These are phyloP conservation scores for Osedax frankpressi DNA, from an alignment of 2,888 invertebrate genomes.

Conservation along the genomic window DNA sequence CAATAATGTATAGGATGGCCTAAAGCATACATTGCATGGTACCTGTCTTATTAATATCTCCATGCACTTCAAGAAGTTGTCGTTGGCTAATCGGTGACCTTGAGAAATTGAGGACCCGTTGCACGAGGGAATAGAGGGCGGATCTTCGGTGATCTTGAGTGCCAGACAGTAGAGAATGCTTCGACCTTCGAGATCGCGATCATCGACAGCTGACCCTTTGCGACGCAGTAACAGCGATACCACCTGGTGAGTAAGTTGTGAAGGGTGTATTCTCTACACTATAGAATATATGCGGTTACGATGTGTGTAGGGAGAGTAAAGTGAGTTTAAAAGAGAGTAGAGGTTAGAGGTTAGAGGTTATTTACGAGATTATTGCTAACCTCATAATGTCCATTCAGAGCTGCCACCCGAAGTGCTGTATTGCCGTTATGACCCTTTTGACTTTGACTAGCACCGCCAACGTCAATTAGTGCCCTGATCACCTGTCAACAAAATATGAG, in stretches of 20 bases:
- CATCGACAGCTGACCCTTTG: conserved; percentile 66
- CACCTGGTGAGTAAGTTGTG: background rate
- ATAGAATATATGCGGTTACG: too few species aligned
- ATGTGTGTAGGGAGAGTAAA: too few species aligned
- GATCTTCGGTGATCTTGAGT: conserved; percentile 32
- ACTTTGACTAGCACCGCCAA: background rate
- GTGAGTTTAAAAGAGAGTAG: too few species aligned
- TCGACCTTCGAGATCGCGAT: conserved; percentile 78
- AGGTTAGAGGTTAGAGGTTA: too few species aligned
- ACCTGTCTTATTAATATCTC: background rate
- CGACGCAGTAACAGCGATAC: conserved; percentile 52
- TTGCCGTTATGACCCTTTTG: conserved; percentile 52
- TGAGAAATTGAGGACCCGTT: conserved; percentile 35
- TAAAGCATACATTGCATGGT: too few species aligned
- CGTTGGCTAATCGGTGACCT: conserved; percentile 23
- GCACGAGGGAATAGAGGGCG: conserved; percentile 75
- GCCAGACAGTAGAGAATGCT: conserved; percentile 82
- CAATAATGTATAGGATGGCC: too few species aligned
- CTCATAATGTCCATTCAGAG: conserved; percentile 56
- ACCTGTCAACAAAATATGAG: too few species aligned
- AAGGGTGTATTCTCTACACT: too few species aligned
- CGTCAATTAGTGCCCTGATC: conserved; percentile 31
- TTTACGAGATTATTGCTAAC: conserved; percentile 53
- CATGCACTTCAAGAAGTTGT: background rate
- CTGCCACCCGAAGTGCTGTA: conserved; percentile 55